Conservation (phyloP, 2,113 vertebrate species). For the Smithornis capensis region DNA sequence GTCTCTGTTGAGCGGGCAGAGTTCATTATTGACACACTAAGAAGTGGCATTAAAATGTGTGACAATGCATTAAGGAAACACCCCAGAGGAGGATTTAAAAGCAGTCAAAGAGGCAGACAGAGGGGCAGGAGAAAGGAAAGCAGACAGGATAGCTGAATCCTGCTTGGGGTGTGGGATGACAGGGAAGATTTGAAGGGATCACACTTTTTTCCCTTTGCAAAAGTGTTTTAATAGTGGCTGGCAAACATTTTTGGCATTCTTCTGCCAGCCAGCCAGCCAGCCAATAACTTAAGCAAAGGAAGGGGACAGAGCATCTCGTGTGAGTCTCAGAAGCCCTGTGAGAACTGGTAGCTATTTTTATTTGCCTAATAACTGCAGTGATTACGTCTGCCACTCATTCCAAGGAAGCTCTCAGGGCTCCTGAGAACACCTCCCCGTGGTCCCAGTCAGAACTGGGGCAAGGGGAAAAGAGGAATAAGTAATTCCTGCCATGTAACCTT, state of each 20-base stretch:
- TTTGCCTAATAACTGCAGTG: constrained; percentile 47
- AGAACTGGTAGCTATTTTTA: constrained; percentile 15
- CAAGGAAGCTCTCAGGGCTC: not conserved
- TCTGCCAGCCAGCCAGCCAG: not conserved
- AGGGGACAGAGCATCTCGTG: not conserved
- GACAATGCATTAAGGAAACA: not conserved
- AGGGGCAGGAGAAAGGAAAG: not conserved
- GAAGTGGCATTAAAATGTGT: not conserved
- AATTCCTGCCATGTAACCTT: not conserved
- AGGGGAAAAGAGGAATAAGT: not conserved
- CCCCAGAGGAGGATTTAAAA: not conserved
- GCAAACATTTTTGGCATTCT: not conserved
- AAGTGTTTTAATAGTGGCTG: constrained; percentile 7
- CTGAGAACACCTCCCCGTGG: not conserved
- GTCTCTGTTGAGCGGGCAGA: constrained; percentile 26
- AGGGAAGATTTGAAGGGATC: not conserved
- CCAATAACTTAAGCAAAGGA: not conserved
- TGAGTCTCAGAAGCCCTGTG: constrained; percentile 27
- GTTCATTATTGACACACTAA: not conserved
- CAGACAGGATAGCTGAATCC: not conserved
- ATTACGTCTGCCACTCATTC: constrained; percentile 46
- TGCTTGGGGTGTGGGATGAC: not conserved
- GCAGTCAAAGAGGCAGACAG: not conserved
- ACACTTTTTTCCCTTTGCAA: not conserved
- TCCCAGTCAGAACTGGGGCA: not conserved